Evolutionary conservation across 1,140 invertebrate genomes (phyloP).

Genomic region (Calosoma granatense): DNA sequence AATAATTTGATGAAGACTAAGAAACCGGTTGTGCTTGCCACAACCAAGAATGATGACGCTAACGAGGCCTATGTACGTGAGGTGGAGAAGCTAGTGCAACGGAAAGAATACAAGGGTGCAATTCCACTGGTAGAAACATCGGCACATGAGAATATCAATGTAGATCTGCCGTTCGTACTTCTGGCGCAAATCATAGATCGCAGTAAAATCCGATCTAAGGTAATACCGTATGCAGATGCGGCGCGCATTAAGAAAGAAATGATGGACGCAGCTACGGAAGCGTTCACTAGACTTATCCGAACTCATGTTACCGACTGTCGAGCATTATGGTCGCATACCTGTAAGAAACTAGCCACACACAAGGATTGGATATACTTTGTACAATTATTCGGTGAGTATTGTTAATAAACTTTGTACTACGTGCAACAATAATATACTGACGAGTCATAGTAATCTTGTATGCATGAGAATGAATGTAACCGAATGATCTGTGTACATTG

Average conservation of each 20-base stretch:
- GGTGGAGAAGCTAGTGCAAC: constrained; percentile 74
- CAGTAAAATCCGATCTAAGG: constrained; percentile 45
- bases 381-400: constrained; percentile 68
- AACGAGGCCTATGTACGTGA: constrained; percentile 81
- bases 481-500: too few relatives aligned
- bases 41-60: constrained; percentile 93
- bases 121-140: constrained; percentile 91
- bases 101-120: constrained; percentile 84
- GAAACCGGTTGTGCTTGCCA: constrained; percentile 89
- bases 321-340: constrained; percentile 74
- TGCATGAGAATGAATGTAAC: neutral
- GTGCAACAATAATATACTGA: too few relatives aligned
- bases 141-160: constrained; percentile 93
- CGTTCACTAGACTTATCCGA: constrained; percentile 73
- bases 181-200: constrained; percentile 87
- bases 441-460: constrained; percentile 37
- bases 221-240: constrained; percentile 80
- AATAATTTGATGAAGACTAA: constrained; percentile 84
- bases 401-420: too few relatives aligned
- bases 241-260: constrained; percentile 76
- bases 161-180: constrained; percentile 86
- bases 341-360: constrained; percentile 76
- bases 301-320: constrained; percentile 75
- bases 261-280: constrained; percentile 78
- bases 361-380: constrained; percentile 87